Evolutionary conservation across 2,797 vertebrate species (phyloP).

Genomic region (Cygnus olor): DNA sequence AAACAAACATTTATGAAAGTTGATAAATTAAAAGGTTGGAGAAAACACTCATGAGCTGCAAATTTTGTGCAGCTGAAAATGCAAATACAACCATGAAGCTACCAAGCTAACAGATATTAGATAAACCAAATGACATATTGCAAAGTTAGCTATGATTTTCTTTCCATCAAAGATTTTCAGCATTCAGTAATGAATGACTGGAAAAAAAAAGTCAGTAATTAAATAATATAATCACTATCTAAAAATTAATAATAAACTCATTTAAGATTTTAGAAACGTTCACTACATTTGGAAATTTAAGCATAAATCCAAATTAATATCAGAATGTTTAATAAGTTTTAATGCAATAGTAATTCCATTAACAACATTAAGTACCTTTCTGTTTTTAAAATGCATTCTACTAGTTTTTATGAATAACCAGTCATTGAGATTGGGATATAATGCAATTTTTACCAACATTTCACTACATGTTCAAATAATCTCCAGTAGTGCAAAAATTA

Average conservation of each 20-base stretch:
- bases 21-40: slow-evolving; percentile 31
- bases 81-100: background rate
- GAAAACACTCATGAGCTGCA: background rate
- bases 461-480: background rate
- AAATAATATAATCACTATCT: background rate
- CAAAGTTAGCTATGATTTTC: background rate
- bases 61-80: background rate
- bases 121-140: background rate
- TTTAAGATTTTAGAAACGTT: background rate
- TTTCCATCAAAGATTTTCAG: background rate
- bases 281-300: background rate
- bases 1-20: slow-evolving; percentile 50
- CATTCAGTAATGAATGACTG: background rate
- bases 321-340: background rate
- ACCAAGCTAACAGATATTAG: background rate
- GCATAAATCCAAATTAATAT: background rate
- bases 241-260: background rate
- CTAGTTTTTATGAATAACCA: background rate
- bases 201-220: background rate
- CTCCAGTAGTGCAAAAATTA: background rate
- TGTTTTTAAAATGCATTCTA: background rate
- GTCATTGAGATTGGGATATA: background rate
- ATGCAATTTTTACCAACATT: background rate
- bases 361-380: background rate
- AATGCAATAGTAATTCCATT: background rate